A percentile compares a stretch with the other conserved stretches of the same genome.
phyloP scores from a whole-genome alignment of 2,888 invertebrate species.

The Incurvaria masculella region DNA sequence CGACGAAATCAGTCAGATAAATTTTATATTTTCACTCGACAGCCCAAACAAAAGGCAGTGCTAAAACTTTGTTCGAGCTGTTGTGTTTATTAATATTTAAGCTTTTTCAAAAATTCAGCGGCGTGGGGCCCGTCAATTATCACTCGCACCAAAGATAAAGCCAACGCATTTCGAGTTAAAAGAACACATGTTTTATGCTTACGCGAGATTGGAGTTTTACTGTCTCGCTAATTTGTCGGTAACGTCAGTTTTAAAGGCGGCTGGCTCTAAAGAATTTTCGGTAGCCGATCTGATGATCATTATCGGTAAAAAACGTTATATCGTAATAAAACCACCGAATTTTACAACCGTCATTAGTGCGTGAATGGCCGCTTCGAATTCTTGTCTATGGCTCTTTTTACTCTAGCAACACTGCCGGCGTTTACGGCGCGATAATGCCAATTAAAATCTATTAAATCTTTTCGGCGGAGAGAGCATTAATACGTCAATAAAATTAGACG shows the following conservation, averaged over 20 bases:
- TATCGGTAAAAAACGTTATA: conserved; percentile 17
- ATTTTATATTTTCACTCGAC: too few relatives aligned
- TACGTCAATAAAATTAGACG: conserved; percentile 34
- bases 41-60: background rate
- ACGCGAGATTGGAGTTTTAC: conserved; percentile 46
- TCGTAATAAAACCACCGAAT: background rate
- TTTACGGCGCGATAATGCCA: conserved; percentile 48
- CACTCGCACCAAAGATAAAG: conserved; percentile 40
- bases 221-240: conserved; percentile 54
- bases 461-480: conserved; percentile 41
- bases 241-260: conserved; percentile 39
- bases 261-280: conserved; percentile 43
- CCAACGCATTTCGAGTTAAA: conserved; percentile 25
- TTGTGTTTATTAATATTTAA: background rate
- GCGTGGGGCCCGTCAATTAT: conserved; percentile 33
- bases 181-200: conserved; percentile 46
- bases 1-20: too few relatives aligned
- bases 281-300: conserved; percentile 53
- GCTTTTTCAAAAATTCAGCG: background rate
- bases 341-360: background rate
- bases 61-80: background rate
- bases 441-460: conserved; percentile 53
- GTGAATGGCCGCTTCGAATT: background rate
- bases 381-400: background rate
- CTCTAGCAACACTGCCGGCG: conserved; percentile 23